Evolutionary conservation across 2,888 invertebrate species (phyloP).

Genomic region (Lysandra coridon): DNA sequence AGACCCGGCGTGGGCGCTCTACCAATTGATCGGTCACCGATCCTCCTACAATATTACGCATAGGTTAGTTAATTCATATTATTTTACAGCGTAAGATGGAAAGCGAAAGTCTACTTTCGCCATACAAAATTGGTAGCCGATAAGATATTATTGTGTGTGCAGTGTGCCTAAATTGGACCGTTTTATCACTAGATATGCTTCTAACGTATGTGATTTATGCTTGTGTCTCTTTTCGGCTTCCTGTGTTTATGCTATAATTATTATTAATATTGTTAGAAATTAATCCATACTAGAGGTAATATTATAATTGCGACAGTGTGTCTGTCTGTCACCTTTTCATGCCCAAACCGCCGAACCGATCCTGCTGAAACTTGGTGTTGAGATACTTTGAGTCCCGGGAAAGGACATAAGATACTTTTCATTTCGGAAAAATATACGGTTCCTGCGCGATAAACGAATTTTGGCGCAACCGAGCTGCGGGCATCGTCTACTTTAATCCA

Average conservation of each 20-base stretch:
- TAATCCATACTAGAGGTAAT: background rate
- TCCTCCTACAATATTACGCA: conserved; percentile 18
- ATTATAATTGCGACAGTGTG: too few species aligned
- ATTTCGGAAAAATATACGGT: too few species aligned
- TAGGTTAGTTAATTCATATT: conserved; percentile 27
- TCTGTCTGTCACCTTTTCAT: too few species aligned
- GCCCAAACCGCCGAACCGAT: too few species aligned
- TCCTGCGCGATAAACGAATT: too few species aligned
- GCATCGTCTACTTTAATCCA: too few species aligned
- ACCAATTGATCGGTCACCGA: conserved; percentile 28
- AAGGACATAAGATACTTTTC: too few species aligned
- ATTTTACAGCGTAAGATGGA: conserved; percentile 54
- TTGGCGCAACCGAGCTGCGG: too few species aligned
- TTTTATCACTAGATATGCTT: conserved; percentile 33
- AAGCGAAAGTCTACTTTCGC: conserved; percentile 66
- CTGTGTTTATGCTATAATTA: background rate
- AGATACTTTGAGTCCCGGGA: too few species aligned
- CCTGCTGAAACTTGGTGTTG: too few species aligned
- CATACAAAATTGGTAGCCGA: conserved; percentile 45
- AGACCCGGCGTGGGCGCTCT: background rate
- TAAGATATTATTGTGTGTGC: conserved; percentile 34
- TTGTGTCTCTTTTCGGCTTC: background rate
- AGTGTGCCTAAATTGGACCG: conserved; percentile 35
- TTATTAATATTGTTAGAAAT: background rate
- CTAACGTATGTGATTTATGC: conserved; percentile 4